Base-by-base conservation (phyloP, 2,888 invertebrate genomes). In the Caenorhabditis sinica region DNA sequence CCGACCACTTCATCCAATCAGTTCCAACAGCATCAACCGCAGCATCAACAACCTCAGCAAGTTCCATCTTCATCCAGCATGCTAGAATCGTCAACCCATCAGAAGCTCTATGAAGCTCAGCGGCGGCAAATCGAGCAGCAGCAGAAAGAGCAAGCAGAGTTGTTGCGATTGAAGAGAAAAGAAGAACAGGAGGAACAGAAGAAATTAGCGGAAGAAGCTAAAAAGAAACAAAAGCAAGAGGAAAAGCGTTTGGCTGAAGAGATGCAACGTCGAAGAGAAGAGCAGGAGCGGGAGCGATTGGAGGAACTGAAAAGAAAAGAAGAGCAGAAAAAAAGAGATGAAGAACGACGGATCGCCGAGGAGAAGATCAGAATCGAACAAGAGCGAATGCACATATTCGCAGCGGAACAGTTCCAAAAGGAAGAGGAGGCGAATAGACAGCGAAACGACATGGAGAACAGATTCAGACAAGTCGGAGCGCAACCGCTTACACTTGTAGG, bases 401-500 rank as follows among this genome's bases (percentile, higher is more conserved):
- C 82, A n/a, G 82, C 81, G 15, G 86, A 88, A 30, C 84, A 82
- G 25, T 28, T 60, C 43, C 71, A 74, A 28, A 76, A 53, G 45
- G 76, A 82, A n/a, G 40, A 13, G 11, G 85, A 86, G 23, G 58
- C 33, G 11, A 60, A 69, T 40, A 65, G 73, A 43, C 71, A 68
- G 28, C 58, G 84, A 82, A 66, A 58, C 36, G 87, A 74, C 28
- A 84, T 87, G 85, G 83, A 79, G n/a, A 63, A 30, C 5, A 40
- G 82, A 56, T 71, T 83, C 49, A 25, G 63, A 6, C 69, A 71
- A 51, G 75, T 91, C 51, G 65, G 28, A 1, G 81, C 85, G 8
- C 86, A 91, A 20, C 91, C 91, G 5, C 28, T 91, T 3, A 87
- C 89, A 58, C 83, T 91, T 61, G 88, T 88, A 13, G 87, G 84